Evolutionary conservation across 2,888 invertebrate species (phyloP), one percentile per base, ranked within the genome.

Genomic region (Sarcophaga rosellei): DNA sequence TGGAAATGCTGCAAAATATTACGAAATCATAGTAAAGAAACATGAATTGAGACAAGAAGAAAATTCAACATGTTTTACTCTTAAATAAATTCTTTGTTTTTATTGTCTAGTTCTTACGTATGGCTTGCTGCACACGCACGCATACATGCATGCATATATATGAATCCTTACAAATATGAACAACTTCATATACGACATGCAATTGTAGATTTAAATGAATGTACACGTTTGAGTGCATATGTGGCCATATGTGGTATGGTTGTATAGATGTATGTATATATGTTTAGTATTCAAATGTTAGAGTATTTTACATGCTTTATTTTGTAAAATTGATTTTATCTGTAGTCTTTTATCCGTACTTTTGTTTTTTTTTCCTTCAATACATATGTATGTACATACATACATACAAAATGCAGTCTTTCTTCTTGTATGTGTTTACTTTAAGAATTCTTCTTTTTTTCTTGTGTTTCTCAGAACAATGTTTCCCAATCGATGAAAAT

Each of bases 321-420:
- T 81, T 85, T 63, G 73, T 73, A 69, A 81, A 85, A 85, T 85
- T 85, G 81, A 85, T 81, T 85, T 85, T 81, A 78, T 81, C 74
- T 69, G 25, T 21, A 63, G 21, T 45, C 44, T 65, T 66, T 20
- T 45, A 35, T 35, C 35, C 8, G 1, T 35, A 35, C 10, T 35
- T 35, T 35, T 35, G 35, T 68, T 20, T 66, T 12, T 66, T 66
- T 68, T 66, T 65, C 53, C 35, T 68, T 20, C 35, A 6, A 35
- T 20, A 35, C 35, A 1, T 35, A n/a, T n/a, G n/a, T n/a, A n/a
- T n/a, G n/a, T n/a, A 6, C 35, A 35, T 35, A 35, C 35, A 6
- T 25, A 74, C 59, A 65, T 35, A 12, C 6, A 74, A 70, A 70
- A 65, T 74, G 74, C 63, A 70, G 73, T 69, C 53, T 76, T 72